phyloP scores from a whole-genome alignment of 2,888 invertebrate genomes.

The Yponomeuta cagnagella region DNA sequence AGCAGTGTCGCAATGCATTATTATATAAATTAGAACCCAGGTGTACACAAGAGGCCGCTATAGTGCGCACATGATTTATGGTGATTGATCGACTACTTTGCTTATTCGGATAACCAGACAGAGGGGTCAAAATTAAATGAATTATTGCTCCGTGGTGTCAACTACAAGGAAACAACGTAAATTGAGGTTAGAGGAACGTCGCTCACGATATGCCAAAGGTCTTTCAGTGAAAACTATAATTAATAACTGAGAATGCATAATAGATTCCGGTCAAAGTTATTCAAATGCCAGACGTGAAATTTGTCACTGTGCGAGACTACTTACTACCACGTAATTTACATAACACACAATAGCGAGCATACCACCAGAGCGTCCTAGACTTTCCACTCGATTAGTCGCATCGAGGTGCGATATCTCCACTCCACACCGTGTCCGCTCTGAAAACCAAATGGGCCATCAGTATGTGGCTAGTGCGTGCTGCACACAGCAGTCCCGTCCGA shows the following conservation, averaged over 20 bases:
- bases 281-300: not conserved
- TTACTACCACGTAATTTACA: not conserved
- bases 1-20: not conserved
- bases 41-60: not conserved
- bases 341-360: not conserved
- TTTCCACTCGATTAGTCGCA: constrained; percentile 44
- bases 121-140: not conserved
- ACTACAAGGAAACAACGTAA: not conserved
- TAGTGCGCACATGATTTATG: not conserved
- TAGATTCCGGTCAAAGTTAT: not conserved
- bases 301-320: not conserved
- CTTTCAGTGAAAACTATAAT: not conserved
- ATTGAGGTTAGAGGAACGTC: not conserved
- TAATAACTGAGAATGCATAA: not conserved
- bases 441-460: constrained; percentile 58
- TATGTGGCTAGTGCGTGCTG: constrained; percentile 41
- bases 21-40: not conserved
- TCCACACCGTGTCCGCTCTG: constrained; percentile 60
- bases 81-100: not conserved
- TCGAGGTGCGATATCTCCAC: constrained; percentile 51
- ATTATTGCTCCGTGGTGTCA: not conserved
- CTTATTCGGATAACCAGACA: not conserved
- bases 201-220: not conserved
- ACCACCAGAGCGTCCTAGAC: constrained; percentile 23
- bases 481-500: constrained; percentile 17